Evolutionary conservation across 2,797 vertebrate genomes (phyloP).

Genomic region (Sebastes taczanowskii): DNA sequence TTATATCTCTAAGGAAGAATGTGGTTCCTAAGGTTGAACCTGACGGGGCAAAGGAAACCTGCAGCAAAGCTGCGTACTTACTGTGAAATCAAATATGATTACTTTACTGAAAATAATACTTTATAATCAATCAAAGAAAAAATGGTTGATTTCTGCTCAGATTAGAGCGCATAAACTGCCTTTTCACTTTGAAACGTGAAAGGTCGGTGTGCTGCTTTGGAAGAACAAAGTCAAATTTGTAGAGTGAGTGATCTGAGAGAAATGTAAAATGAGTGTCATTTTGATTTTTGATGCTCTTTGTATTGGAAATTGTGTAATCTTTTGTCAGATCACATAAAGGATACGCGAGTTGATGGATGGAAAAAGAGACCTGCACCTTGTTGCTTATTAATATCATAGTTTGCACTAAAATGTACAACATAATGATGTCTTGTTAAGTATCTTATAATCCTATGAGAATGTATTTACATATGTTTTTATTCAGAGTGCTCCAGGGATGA

Average conservation of each 20-base stretch:
- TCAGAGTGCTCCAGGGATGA: neutral
- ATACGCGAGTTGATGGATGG: neutral
- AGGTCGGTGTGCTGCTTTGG: neutral
- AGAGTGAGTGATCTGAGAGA: neutral
- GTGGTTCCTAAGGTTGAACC: neutral
- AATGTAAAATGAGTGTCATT: neutral
- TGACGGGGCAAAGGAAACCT: neutral
- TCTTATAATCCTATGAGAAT: neutral
- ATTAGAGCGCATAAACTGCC: neutral
- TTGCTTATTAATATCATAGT: neutral
- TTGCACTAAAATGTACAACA: too few relatives aligned
- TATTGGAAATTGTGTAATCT: neutral
- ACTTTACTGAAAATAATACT: neutral
- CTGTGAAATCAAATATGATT: neutral
- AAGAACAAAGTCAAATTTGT: neutral
- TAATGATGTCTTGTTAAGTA: neutral
- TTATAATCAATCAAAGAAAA: neutral
- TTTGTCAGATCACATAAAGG: neutral
- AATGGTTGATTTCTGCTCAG: neutral
- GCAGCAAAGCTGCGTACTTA: neutral
- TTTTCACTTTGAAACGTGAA: neutral
- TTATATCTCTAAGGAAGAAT: neutral
- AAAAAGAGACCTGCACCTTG: neutral
- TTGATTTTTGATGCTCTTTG: neutral
- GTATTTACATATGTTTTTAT: neutral